A percentile compares a stretch with the other conserved stretches of the same genome.
Conservation (phyloP, 30 jellyfish, hydroid and myxozoan genomes). For the Pelagia noctiluca region DNA sequence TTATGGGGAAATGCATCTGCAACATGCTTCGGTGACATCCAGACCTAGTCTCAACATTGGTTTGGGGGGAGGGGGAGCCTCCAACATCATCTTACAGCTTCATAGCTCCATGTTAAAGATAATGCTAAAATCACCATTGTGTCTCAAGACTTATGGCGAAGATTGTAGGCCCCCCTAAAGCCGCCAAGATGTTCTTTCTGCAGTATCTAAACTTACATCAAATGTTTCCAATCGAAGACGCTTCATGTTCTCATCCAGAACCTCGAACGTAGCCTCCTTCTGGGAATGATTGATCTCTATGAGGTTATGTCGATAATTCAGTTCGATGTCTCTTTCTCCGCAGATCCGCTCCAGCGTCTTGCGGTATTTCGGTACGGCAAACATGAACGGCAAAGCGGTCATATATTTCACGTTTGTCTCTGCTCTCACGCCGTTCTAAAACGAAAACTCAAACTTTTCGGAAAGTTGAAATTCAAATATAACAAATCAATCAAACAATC, state of each 20-base stretch:
- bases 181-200: too few relatives aligned
- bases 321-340: slow-evolving; percentile 72
- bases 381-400: slow-evolving; percentile 84
- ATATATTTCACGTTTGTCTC: slow-evolving; percentile 67
- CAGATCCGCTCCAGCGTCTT: slow-evolving; percentile 73
- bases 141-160: too few relatives aligned
- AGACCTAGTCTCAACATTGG: too few relatives aligned
- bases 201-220: slow-evolving; percentile 78
- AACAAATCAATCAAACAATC: too few relatives aligned
- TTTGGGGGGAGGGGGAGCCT: too few relatives aligned
- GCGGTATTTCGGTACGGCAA: slow-evolving; percentile 86
- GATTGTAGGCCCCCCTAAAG: too few relatives aligned
- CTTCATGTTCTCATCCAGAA: slow-evolving; percentile 63
- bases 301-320: slow-evolving; percentile 67
- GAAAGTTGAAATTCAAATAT: neutral
- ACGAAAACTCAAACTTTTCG: neutral
- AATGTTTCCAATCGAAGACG: slow-evolving; percentile 66
- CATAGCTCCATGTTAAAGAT: too few relatives aligned
- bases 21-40: too few relatives aligned
- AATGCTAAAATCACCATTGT: too few relatives aligned
- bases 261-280: slow-evolving; percentile 79
- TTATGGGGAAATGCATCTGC: too few relatives aligned
- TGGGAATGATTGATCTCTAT: slow-evolving; percentile 66
- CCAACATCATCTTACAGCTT: too few relatives aligned
- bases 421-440: slow-evolving; percentile 82